A percentile compares a stretch with the other conserved stretches of the same genome.
These are phyloP conservation scores for Tetragonula clypearis DNA, from an alignment of 1,140 invertebrate genomes.

Conservation along the genomic window DNA sequence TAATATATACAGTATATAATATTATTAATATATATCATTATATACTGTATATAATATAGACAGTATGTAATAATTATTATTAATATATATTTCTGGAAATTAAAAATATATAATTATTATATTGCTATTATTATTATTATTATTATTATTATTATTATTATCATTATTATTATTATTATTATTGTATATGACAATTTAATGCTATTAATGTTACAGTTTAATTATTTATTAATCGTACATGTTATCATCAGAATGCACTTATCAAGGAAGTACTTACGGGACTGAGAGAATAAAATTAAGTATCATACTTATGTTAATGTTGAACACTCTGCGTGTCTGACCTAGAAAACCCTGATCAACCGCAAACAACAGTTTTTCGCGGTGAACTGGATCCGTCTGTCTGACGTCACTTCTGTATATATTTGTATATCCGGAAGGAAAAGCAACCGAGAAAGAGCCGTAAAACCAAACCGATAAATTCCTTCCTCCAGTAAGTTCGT, in stretches of 20 bases:
- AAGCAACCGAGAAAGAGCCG: not conserved
- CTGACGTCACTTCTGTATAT: conserved; percentile 18
- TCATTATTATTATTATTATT: not conserved
- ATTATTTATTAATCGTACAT: not conserved
- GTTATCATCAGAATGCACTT: not conserved
- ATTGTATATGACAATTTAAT: not conserved
- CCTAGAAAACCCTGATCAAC: conserved; percentile 35
- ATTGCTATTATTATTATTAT: not conserved
- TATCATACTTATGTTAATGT: conserved; percentile 13
- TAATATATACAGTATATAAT: too few relatives aligned
- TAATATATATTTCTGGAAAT: not conserved
- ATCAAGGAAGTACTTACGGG: not conserved
- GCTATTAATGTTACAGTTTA: not conserved
- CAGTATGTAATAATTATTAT: too few relatives aligned
- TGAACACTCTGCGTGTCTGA: conserved; percentile 25
- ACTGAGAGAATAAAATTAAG: not conserved
- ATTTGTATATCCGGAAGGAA: conserved; percentile 31
- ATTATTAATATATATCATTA: too few relatives aligned
- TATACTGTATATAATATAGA: too few relatives aligned
- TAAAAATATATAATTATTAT: not conserved
- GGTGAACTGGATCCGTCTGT: conserved; percentile 32
- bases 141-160: not conserved
- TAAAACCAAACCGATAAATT: conserved; percentile 50
- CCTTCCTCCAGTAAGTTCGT: conserved; percentile 24
- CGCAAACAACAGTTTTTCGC: conserved; percentile 12